Evolutionary conservation across 1,140 invertebrate genomes (phyloP).

Genomic region (Sminthurinus signatus): DNA sequence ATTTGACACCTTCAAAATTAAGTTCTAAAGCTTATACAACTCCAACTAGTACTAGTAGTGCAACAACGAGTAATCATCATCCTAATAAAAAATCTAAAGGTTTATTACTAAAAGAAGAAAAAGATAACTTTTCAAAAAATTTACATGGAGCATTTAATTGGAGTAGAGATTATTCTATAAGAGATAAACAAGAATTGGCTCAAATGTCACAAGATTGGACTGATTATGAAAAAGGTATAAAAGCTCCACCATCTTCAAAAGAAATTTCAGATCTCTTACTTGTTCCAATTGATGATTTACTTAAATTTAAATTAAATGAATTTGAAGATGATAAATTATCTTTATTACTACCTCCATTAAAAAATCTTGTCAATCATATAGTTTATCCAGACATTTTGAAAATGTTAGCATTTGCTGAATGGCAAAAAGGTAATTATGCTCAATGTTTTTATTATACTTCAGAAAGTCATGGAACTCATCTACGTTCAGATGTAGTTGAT

Average conservation of each 20-base stretch:
- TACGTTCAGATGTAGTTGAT: conserved; percentile 8
- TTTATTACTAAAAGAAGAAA: neutral
- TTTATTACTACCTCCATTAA: neutral
- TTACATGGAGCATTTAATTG: neutral
- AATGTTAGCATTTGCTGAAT: conserved; percentile 1
- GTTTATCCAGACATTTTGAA: conserved; percentile 12
- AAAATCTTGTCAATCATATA: neutral
- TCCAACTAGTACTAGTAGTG: too few relatives aligned
- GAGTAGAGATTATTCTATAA: neutral
- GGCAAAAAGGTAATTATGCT: neutral
- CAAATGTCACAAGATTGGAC: neutral
- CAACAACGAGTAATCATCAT: too few relatives aligned
- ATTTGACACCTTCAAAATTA: neutral
- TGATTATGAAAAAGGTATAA: neutral
- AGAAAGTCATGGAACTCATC: conserved; percentile 15
- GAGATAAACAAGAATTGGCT: neutral
- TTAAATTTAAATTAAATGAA: neutral
- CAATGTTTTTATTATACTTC: conserved; percentile 19
- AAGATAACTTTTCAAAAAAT: neutral
- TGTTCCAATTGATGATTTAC: neutral
- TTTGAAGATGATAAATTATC: neutral
- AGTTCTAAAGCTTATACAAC: neutral
- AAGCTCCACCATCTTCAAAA: neutral
- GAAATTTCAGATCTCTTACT: neutral
- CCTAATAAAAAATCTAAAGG: too few relatives aligned